A percentile compares a stretch with the other conserved stretches of the same genome.
These are phyloP conservation scores for Pseudeuparius sepicola DNA, from an alignment of 2,888 invertebrate genomes.

Conservation along the genomic window DNA sequence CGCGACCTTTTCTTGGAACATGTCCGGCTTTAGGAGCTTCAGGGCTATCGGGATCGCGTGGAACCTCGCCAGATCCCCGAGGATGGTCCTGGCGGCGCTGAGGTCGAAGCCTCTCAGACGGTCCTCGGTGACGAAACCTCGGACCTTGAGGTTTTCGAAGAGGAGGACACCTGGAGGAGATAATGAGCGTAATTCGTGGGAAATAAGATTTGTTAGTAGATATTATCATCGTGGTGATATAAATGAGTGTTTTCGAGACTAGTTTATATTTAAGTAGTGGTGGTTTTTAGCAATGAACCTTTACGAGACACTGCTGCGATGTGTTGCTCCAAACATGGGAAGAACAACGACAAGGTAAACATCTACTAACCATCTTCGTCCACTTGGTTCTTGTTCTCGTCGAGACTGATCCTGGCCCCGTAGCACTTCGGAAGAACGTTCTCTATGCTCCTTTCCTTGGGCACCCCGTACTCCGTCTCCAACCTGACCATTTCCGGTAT, in stretches of 20 bases:
- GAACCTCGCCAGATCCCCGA: constrained; percentile 44
- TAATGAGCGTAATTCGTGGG: too few species aligned
- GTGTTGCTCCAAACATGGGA: too few species aligned
- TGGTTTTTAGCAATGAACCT: too few species aligned
- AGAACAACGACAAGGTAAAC: too few species aligned
- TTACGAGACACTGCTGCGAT: too few species aligned
- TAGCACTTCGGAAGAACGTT: constrained; percentile 43
- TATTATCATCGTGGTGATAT: too few species aligned
- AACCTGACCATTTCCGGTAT: constrained; percentile 42
- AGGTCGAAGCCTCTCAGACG: constrained; percentile 44
- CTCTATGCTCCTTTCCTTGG: constrained; percentile 36
- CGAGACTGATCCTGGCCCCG: constrained; percentile 43
- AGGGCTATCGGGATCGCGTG: constrained; percentile 49
- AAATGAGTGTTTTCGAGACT: too few species aligned
- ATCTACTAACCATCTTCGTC: constrained; percentile 50
- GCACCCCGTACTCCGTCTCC: constrained; percentile 41
- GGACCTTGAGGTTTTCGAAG: constrained; percentile 46
- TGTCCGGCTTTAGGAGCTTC: constrained; percentile 39
- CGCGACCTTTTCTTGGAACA: constrained; percentile 37
- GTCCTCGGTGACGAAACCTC: constrained; percentile 44
- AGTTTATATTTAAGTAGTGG: too few species aligned
- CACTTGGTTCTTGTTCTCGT: constrained; percentile 35
- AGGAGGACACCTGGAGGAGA: constrained; percentile 47
- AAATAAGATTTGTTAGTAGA: too few species aligned
- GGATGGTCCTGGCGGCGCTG: constrained; percentile 39